Base-by-base conservation (phyloP, 2,797 vertebrate genomes). In the Typhlichthys eigenmanni region DNA sequence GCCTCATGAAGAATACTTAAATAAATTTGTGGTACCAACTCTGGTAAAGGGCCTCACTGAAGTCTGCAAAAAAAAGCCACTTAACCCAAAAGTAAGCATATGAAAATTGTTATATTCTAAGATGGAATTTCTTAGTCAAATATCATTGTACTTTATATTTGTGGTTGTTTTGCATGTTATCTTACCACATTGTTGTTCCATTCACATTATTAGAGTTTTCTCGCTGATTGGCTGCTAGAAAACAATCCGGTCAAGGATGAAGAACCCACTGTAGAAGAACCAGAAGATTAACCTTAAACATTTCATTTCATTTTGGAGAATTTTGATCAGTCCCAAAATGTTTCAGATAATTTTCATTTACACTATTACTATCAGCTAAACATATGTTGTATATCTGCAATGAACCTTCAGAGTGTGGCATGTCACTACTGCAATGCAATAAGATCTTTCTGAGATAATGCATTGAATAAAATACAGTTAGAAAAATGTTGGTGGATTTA, bases 211-310 rank as follows among this genome's bases (percentile, higher is more conserved):
- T 61, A 99, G 98, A 91, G 79, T 56, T 99, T 96, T 96, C 92
- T 99, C 43, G 95, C 96, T 86, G 94, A 96, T 79, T 99, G 97
- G 97, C 73, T 99, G 77, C 72, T 96, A 59, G 87, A 93, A 76
- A 94, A 99, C 84, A 94, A 96, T 76, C 96, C 95, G 43, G 95
- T 95, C 72, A 94, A 92, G 45, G 81, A 24, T 32, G 81, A 91
- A 47, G 76, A 1, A 17, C 2, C 53, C 46, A 2, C 14, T 62
- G 62, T 70, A 53, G 78, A 87, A 66, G 75, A 92, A 47, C 48
- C 65, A 69, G 58, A 80, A 63, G 34, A 38, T 8, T 38, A 38
- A 38, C 7, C 6, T 5, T 2, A 38, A 38, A 38, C 34, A 38
- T 38, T 38, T 34, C 4, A 34, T 34, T 34, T 38, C 5, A 38